Evolutionary conservation across 2,113 vertebrate species (phyloP).

Genomic region (Forbesichthys papilliferus): DNA sequence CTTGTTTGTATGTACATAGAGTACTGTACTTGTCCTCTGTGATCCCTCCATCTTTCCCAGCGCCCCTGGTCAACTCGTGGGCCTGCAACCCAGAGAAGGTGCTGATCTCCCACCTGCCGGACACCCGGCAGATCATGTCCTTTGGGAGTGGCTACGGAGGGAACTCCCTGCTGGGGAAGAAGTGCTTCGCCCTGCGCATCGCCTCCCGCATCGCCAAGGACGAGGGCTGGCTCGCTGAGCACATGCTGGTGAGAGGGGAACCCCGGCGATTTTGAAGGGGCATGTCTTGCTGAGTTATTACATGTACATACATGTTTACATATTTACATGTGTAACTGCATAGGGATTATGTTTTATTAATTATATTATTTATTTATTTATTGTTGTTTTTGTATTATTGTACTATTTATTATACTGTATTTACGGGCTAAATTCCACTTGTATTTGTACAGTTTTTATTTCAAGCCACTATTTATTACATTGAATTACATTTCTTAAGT

Average conservation of each 20-base stretch:
- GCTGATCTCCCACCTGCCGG: conserved; percentile 92
- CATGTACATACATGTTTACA: too few species aligned
- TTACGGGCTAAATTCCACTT: too few species aligned
- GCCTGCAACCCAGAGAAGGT: conserved; percentile 93
- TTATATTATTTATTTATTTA: too few species aligned
- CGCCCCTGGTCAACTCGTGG: conserved; percentile 92
- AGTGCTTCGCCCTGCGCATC: conserved; percentile 96
- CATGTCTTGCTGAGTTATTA: neutral
- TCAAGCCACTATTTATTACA: too few species aligned
- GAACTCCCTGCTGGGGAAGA: conserved; percentile 98
- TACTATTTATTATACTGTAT: too few species aligned
- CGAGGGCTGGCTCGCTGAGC: conserved; percentile 96
- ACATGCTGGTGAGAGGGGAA: conserved; percentile 88
- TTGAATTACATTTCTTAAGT: too few species aligned
- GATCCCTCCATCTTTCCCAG: conserved; percentile 80
- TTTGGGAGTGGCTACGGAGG: conserved; percentile 96
- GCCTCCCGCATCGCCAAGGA: conserved; percentile 95
- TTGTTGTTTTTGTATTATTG: too few species aligned
- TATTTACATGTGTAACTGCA: neutral
- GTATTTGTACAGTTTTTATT: too few species aligned
- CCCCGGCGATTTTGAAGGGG: too few species aligned
- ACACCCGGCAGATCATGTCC: conserved; percentile 91
- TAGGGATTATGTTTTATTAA: too few species aligned
- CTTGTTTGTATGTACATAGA: too few species aligned
- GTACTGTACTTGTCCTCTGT: conserved; percentile 20